Percentiles rank a stretch among this genome's conserved stretches.
Conservation (phyloP, 2,797 vertebrate genomes). For the Anolis apletophallus region DNA sequence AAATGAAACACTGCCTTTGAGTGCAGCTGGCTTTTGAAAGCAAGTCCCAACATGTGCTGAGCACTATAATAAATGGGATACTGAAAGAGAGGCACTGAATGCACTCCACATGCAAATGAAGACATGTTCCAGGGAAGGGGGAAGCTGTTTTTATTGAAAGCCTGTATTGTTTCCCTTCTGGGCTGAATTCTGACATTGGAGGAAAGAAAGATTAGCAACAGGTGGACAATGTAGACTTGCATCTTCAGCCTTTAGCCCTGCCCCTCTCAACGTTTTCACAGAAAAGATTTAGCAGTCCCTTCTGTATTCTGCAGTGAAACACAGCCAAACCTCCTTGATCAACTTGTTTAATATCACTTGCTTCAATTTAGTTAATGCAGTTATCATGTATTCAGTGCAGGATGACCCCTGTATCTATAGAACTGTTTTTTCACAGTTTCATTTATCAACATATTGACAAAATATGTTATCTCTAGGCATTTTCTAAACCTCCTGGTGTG, state of each 20-base stretch:
- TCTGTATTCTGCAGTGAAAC: neutral
- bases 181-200: slow-evolving; percentile 10
- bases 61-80: slow-evolving; percentile 41
- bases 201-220: neutral
- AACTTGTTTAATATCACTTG: fast-evolving
- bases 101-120: slow-evolving; percentile 26
- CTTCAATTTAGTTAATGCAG: neutral
- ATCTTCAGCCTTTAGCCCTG: neutral
- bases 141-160: neutral
- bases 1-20: slow-evolving; percentile 69
- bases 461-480: no score
- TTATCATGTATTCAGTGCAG: neutral
- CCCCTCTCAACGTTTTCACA: neutral
- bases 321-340: neutral
- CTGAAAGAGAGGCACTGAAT: slow-evolving; percentile 27
- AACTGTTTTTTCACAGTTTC: no score
- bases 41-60: slow-evolving; percentile 58
- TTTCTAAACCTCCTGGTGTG: no score
- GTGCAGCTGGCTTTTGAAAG: slow-evolving; percentile 63
- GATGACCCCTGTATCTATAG: no score
- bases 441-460: no score
- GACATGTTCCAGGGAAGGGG: neutral
- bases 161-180: neutral
- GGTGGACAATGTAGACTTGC: neutral
- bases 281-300: neutral